These are phyloP conservation scores for Hypsibius dujardini DNA, from an alignment of 1,140 invertebrate species.

Conservation along the genomic window DNA sequence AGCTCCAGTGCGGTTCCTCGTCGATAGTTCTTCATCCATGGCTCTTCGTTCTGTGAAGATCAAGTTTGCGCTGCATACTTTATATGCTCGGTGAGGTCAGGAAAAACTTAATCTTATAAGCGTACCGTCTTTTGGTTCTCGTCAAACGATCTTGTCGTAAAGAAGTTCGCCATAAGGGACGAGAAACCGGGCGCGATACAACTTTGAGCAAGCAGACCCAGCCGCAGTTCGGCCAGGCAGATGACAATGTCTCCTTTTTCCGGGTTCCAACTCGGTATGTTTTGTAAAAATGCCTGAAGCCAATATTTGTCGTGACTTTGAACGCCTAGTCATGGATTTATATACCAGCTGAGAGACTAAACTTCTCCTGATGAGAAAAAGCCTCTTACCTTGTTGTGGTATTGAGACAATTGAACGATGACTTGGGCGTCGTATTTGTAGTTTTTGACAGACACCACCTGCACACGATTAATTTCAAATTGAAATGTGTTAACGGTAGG, in stretches of 20 bases:
- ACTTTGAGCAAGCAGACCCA: constrained; percentile 13
- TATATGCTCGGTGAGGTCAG: neutral
- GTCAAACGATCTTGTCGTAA: constrained; percentile 1
- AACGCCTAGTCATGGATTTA: too few relatives aligned
- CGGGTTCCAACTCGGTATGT: constrained; percentile 15
- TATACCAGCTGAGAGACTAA: too few relatives aligned
- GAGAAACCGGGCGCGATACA: constrained; percentile 4
- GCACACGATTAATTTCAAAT: neutral
- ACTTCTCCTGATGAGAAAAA: too few relatives aligned
- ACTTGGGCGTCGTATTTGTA: constrained; percentile 13
- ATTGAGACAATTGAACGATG: neutral
- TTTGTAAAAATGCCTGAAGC: constrained; percentile 7
- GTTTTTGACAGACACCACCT: constrained; percentile 10
- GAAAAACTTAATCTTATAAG: neutral
- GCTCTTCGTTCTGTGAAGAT: neutral
- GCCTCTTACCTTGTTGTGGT: neutral
- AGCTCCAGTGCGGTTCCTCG: neutral
- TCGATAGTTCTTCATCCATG: neutral
- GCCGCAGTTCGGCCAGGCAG: constrained; percentile 8
- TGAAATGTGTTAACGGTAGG: too few relatives aligned
- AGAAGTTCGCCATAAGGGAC: constrained; percentile 1
- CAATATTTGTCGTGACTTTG: neutral
- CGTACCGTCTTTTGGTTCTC: neutral
- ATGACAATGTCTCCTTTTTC: constrained; percentile 1
- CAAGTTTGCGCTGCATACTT: neutral